Percentiles rank a stretch among this genome's conserved stretches.
These are phyloP conservation scores for Sarcophaga rosellei DNA, from an alignment of 2,888 invertebrate species.

Conservation along the genomic window DNA sequence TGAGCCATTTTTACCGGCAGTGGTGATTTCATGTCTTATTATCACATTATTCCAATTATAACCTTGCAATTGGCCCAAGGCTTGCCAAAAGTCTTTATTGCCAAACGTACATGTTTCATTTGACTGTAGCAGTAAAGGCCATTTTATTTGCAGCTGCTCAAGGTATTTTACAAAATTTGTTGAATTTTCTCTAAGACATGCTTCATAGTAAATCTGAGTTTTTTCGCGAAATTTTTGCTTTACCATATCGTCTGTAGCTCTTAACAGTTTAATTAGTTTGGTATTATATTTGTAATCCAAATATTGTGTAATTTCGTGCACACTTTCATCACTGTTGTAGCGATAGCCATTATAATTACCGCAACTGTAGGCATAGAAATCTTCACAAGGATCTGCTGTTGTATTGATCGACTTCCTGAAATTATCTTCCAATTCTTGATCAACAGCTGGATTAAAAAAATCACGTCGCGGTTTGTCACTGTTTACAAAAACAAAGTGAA, in stretches of 20 bases:
- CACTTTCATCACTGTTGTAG: background rate
- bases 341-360: background rate
- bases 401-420: too few relatives aligned
- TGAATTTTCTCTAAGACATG: conserved; percentile 67
- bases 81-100: conserved; percentile 71
- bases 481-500: too few relatives aligned
- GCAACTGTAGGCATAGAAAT: background rate
- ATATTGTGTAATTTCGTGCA: background rate
- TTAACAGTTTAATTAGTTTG: background rate
- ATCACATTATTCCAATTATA: conserved; percentile 40
- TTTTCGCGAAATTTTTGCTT: conserved; percentile 55
- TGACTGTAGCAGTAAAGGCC: conserved; percentile 69
- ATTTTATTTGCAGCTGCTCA: conserved; percentile 70
- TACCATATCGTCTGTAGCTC: background rate
- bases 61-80: background rate
- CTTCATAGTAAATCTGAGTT: conserved; percentile 69
- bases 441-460: too few relatives aligned
- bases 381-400: background rate
- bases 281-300: background rate
- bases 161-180: conserved; percentile 70
- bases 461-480: too few relatives aligned
- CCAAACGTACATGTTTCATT: too few relatives aligned
- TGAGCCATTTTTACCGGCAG: background rate
- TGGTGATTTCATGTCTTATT: conserved; percentile 9
- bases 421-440: too few relatives aligned